A percentile compares a stretch with the other conserved stretches of the same genome.
Evolutionary conservation across 2,888 invertebrate genomes (phyloP).

Genomic region (Hydroisotoma schaefferi): DNA sequence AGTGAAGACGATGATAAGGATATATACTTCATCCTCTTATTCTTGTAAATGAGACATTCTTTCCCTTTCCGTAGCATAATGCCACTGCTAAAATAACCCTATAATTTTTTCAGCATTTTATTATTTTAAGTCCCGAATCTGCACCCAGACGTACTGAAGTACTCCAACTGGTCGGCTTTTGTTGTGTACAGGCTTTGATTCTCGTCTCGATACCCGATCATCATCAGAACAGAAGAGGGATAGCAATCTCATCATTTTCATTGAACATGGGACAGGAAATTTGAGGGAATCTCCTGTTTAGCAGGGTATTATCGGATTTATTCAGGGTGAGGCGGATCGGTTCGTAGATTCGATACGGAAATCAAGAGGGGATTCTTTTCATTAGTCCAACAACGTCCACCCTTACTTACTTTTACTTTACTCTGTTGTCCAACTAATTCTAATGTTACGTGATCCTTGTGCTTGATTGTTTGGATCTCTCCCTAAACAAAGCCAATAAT

Average conservation of each 20-base stretch:
- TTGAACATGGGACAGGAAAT: neutral
- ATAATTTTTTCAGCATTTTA: too few relatives aligned
- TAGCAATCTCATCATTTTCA: neutral
- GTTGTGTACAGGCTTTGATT: neutral
- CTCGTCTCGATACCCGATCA: neutral
- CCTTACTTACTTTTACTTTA: neutral
- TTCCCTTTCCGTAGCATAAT: too few relatives aligned
- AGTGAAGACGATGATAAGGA: too few relatives aligned
- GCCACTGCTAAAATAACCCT: too few relatives aligned
- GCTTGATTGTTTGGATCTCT: neutral
- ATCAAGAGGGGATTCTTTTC: neutral
- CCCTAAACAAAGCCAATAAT: neutral
- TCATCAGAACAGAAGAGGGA: neutral
- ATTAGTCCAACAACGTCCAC: neutral
- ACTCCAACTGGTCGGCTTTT: too few relatives aligned
- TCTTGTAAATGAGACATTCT: too few relatives aligned
- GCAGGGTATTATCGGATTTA: slow-evolving; percentile 4
- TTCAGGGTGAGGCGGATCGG: neutral
- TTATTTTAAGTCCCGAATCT: too few relatives aligned
- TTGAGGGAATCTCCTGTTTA: neutral
- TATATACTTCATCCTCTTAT: too few relatives aligned
- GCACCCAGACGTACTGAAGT: too few relatives aligned
- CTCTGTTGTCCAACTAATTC: too few relatives aligned
- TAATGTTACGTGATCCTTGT: slow-evolving; percentile 3
- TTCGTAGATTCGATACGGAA: neutral